These are phyloP conservation scores for Probosciger aterrimus DNA, from an alignment of 2,113 vertebrate species.

Conservation along the genomic window DNA sequence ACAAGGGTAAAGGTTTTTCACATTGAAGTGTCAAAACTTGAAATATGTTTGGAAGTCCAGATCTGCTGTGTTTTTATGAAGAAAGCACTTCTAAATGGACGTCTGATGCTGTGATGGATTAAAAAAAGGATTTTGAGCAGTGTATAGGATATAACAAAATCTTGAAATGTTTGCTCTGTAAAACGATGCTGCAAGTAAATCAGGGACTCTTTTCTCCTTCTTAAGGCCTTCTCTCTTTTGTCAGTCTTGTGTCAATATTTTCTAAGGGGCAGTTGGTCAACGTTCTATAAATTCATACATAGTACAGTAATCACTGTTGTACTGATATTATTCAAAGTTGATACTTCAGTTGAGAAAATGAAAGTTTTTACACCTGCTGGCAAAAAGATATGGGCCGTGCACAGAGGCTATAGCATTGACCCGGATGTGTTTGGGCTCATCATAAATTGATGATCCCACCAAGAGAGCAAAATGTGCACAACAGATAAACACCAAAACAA, in stretches of 20 bases:
- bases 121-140: background rate
- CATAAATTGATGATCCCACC: background rate
- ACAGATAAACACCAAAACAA: background rate
- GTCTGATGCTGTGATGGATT: background rate
- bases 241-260: background rate
- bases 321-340: background rate
- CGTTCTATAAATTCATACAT: background rate
- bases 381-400: background rate
- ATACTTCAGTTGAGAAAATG: background rate
- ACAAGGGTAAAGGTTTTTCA: background rate
- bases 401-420: background rate
- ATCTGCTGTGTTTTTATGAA: background rate
- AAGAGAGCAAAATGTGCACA: background rate
- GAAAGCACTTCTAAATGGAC: background rate
- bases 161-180: background rate
- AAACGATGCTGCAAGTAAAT: background rate
- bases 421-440: background rate
- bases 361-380: background rate
- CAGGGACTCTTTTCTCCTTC: background rate
- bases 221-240: background rate
- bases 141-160: background rate
- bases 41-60: background rate
- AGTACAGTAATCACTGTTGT: background rate
- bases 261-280: background rate
- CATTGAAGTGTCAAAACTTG: slow-evolving; percentile 25